Evolutionary conservation across 1,140 invertebrate species (phyloP), one percentile per base, ranked within the genome.

Genomic region (Leptopilina boulardi): DNA sequence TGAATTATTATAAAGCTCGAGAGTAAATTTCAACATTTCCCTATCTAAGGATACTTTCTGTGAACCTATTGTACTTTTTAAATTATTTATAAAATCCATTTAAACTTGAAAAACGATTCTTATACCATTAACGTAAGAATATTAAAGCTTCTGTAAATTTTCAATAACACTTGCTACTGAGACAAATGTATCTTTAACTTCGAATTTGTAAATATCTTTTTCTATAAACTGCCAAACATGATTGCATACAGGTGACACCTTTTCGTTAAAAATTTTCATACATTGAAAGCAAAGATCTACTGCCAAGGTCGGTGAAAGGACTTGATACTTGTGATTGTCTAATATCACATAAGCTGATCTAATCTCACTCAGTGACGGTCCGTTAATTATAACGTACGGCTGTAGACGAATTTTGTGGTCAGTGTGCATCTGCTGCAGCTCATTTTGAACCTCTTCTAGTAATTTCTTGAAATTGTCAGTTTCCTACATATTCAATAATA

Each of bases 1-100:
- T 15, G 81, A 78, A 74, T 79, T 79, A 42, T 80, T 75, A 44
- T 80, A 80, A 38, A 82, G 75, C 51, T 73, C 38, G n/a, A 82
- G 59, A 19, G 76, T 78, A 73, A 82, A 77, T 76, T 76, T 74
- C 4, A 78, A 47, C 56, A 82, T 80, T 11, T 74, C 72, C 74
- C 11, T 79, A 51, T 82, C 56, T 18, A 82, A 76, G 3, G 41
- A 56, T 13, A 26, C 1, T 56, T 66, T 81, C 18, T 18, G 56
- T 19, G 54, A 59, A 23, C 54, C 19, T 59, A 3, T 11, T 23
- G 23, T 59, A 11, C 2, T 9, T 23, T 59, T 59, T 2, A 59
- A 23, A 10, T 59, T 9, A 23, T 59, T 59, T 1, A 11, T 8
- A 23, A 10, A 23, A 59, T 23, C 54, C 2, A 59, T 59, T 59